These are phyloP conservation scores for Porites lutea DNA, from an alignment of 64 coral and sea anemone species.

Conservation along the genomic window DNA sequence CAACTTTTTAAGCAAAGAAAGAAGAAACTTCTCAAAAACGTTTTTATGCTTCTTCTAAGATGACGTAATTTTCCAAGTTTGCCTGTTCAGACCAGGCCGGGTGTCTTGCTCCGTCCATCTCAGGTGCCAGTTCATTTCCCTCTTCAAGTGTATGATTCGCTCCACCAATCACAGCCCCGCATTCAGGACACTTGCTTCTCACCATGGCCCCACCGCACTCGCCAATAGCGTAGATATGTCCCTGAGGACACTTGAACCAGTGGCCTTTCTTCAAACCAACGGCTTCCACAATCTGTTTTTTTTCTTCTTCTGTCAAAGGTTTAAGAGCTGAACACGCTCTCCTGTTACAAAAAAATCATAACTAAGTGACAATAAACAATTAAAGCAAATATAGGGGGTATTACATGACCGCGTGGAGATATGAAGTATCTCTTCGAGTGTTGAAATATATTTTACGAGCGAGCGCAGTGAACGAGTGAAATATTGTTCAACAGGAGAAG, in stretches of 20 bases:
- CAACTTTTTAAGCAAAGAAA: no score
- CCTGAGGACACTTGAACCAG: conserved; percentile 88
- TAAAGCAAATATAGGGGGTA: no score
- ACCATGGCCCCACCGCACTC: conserved; percentile 91
- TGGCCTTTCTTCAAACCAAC: conserved; percentile 72
- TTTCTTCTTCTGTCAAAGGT: conserved; percentile 66
- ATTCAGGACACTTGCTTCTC: conserved; percentile 77
- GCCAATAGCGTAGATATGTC: conserved; percentile 88
- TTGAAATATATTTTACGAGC: no score
- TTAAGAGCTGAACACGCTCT: not conserved
- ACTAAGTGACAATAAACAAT: not conserved
- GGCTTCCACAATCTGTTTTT: conserved; percentile 76
- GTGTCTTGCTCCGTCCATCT: conserved; percentile 83
- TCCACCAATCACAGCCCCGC: not conserved
- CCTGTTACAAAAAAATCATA: not conserved
- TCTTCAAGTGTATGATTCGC: conserved; percentile 55
- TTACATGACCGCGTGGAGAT: no score
- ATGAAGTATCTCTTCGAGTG: no score
- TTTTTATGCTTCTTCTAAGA: no score
- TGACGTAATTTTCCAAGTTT: conserved; percentile 82
- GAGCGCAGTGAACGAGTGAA: no score
- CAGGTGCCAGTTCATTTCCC: conserved; percentile 76
- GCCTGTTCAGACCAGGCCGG: conserved; percentile 94
- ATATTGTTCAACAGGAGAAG: no score
- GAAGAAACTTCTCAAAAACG: no score